Base-by-base conservation (phyloP, 2,888 invertebrate species). In the Pseudolycoriella hygida region DNA sequence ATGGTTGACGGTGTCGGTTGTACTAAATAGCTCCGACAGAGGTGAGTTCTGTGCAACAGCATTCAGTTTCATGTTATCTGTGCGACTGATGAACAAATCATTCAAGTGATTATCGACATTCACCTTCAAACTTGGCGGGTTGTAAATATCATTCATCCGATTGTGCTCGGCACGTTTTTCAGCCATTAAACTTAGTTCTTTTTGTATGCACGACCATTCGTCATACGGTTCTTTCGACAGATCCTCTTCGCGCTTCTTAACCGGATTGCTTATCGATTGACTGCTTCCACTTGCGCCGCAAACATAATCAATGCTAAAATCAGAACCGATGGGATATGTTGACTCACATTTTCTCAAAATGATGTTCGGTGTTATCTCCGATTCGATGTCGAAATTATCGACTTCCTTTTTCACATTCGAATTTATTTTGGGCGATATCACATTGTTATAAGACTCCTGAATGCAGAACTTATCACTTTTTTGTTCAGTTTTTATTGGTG, bases 201-300 rank as follows among this genome's bases (percentile, higher is more conserved):
- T 72, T 53, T 77, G 76, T 46, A 77, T 73, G 51, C 76, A 77
- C 37, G 76, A 67, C 77, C 77, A 78, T 56, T 77, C 77, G 56
- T 78, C 78, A 53, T 74, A 73, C 47, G 72, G 71, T 49, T 64
- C 63, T 49, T 47, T 50, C 37, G 50, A 51, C 20, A 50, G 49
- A 30, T 51, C 51, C 44, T 49, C 50, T 48, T 46, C 46, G 3
- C 34, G 49, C n/a, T 50, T 41, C 12, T 17, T 52, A 50, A 2
- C 45, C 40, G 10, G 50, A 32, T 43, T 18, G 19, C 37, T 39
- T 30, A 20, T 40, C 6, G 14, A 11, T 4, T 8, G 12, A 14
- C 19, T 39, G 20, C 37, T 43, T 6, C 20, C 37, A 8, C 25
- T 38, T 11, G 40, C 19, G 31, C 32, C 40, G 41, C 47, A 44